Conservation (phyloP, 2,888 invertebrate genomes). For the Ophion ventricosus region DNA sequence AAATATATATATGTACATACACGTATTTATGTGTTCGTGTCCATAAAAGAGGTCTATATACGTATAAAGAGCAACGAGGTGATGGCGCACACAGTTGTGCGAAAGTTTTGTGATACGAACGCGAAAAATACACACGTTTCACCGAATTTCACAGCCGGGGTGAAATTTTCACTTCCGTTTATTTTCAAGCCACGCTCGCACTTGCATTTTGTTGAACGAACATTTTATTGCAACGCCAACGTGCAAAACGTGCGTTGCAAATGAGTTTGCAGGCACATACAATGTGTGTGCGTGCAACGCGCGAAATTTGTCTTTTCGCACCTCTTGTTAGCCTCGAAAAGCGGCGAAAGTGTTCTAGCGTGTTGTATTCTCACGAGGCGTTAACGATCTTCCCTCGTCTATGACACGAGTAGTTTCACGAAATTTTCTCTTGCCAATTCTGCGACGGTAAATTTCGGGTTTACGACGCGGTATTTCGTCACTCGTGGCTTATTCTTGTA, state of each 20-base stretch:
- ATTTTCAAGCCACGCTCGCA: neutral
- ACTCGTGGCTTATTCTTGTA: neutral
- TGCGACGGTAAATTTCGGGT: neutral
- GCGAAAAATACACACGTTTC: constrained; percentile 9
- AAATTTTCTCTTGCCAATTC: neutral
- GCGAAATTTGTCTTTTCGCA: neutral
- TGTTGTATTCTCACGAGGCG: constrained; percentile 4
- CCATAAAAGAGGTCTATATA: too few species aligned
- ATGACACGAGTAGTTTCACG: neutral
- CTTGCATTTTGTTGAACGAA: neutral
- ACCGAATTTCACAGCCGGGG: neutral
- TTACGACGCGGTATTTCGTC: neutral
- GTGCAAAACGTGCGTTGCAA: too few species aligned
- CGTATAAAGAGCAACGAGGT: too few species aligned
- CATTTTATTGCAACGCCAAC: neutral
- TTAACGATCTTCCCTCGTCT: constrained; percentile 4
- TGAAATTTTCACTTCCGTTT: neutral
- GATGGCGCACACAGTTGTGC: too few species aligned
- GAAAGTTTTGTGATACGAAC: neutral
- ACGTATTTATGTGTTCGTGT: too few species aligned
- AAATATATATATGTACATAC: too few species aligned
- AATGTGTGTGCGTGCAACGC: neutral
- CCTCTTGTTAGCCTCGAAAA: constrained; percentile 7
- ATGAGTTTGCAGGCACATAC: too few species aligned
- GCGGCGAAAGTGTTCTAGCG: constrained; percentile 18